These are phyloP conservation scores for Regulus satrapa DNA, from an alignment of 2,113 vertebrate genomes.

Conservation along the genomic window DNA sequence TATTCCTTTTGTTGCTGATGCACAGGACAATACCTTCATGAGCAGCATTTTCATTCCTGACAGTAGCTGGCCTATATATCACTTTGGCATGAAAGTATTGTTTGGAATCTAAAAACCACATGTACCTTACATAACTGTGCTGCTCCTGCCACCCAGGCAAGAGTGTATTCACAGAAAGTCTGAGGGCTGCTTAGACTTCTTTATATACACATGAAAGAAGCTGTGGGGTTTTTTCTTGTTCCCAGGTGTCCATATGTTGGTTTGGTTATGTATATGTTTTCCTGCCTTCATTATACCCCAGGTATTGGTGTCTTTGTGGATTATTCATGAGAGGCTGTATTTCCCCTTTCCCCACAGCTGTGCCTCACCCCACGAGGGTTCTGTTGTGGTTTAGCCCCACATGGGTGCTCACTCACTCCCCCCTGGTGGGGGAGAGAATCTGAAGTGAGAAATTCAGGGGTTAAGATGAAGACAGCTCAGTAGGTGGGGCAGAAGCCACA, in stretches of 20 bases:
- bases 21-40: neutral
- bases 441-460: neutral
- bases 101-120: neutral
- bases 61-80: neutral
- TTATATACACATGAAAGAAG: neutral
- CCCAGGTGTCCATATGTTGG: neutral
- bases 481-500: neutral
- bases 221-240: neutral
- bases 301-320: neutral
- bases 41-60: conserved; percentile 5
- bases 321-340: neutral
- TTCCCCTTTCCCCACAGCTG: neutral
- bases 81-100: neutral
- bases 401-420: neutral
- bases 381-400: neutral
- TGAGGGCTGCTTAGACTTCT: neutral
- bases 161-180: neutral
- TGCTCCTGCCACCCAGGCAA: neutral
- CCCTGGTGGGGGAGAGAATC: neutral
- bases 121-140: neutral
- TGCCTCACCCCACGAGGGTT: neutral
- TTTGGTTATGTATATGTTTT: neutral
- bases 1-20: conserved; percentile 6
- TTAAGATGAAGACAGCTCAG: neutral
- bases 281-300: accelerated